These are phyloP conservation scores for Misgurnus mizolepis DNA, from an alignment of 2,113 vertebrate genomes.

Conservation along the genomic window DNA sequence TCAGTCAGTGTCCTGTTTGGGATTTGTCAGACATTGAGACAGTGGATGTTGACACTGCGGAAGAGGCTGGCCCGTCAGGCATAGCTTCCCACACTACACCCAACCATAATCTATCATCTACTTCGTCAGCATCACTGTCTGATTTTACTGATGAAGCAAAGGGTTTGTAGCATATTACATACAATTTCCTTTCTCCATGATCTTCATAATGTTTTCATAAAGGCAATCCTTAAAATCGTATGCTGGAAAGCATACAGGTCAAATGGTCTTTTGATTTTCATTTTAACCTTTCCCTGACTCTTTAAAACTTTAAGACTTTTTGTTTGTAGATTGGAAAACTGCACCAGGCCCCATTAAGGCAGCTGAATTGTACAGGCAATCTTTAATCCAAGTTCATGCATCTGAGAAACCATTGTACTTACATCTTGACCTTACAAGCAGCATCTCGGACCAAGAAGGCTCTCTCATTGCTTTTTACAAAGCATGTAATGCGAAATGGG, in stretches of 20 bases:
- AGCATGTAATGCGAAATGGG: neutral
- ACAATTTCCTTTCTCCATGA: neutral
- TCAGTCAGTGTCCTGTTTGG: too few species aligned
- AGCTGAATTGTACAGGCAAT: neutral
- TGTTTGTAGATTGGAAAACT: conserved; percentile 12
- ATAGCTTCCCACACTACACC: neutral
- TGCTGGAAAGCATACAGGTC: neutral
- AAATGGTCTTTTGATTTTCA: neutral
- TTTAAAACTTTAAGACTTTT: neutral
- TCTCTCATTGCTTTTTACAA: neutral
- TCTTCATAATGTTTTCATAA: neutral
- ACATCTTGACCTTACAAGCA: neutral
- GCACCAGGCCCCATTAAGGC: neutral
- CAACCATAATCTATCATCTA: neutral
- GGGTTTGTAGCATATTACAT: neutral
- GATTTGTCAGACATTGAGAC: too few species aligned
- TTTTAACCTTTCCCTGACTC: neutral
- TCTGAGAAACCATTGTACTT: neutral
- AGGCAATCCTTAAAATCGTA: neutral
- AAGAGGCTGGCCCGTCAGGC: conserved; percentile 5
- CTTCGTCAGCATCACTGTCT: neutral
- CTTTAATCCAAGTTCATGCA: neutral
- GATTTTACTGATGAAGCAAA: neutral
- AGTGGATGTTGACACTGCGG: neutral
- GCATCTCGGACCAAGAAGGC: neutral